Percentiles rank a stretch among this genome's conserved stretches.
Conservation (phyloP, 2,113 vertebrate species). For the Amphiprion ocellaris region DNA sequence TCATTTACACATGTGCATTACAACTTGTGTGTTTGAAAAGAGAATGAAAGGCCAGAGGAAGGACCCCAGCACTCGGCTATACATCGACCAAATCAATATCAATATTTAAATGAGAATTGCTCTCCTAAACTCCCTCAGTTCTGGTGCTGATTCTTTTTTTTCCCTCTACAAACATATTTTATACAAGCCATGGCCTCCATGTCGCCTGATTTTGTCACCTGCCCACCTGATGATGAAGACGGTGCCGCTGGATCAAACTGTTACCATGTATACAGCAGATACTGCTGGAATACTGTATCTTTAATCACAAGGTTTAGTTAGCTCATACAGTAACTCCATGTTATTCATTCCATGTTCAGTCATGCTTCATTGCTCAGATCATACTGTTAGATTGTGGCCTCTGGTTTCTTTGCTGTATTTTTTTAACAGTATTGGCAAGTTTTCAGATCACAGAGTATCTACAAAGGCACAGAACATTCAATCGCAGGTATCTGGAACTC, state of each 20-base stretch:
- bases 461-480: too few relatives aligned
- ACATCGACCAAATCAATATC: too few relatives aligned
- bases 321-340: not conserved
- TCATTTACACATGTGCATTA: too few relatives aligned
- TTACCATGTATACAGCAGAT: not conserved
- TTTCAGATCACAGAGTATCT: too few relatives aligned
- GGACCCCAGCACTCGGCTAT: too few relatives aligned
- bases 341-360: not conserved
- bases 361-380: constrained; percentile 1
- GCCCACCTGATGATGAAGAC: constrained; percentile 90
- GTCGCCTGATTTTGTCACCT: constrained; percentile 92
- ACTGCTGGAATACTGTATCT: constrained; percentile 4
- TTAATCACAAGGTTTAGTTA: constrained; percentile 21
- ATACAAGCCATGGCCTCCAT: constrained; percentile 87
- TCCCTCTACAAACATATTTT: too few relatives aligned
- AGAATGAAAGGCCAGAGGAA: too few relatives aligned
- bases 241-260: constrained; percentile 64
- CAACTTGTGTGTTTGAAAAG: too few relatives aligned
- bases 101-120: too few relatives aligned
- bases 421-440: not conserved
- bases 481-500: too few relatives aligned
- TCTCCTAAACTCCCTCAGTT: too few relatives aligned
- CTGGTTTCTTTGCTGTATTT: not conserved
- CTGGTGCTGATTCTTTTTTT: too few relatives aligned
- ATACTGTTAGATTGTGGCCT: not conserved